These are phyloP conservation scores for Macrophya alboannulata DNA, from an alignment of 2,888 invertebrate species.

Conservation along the genomic window DNA sequence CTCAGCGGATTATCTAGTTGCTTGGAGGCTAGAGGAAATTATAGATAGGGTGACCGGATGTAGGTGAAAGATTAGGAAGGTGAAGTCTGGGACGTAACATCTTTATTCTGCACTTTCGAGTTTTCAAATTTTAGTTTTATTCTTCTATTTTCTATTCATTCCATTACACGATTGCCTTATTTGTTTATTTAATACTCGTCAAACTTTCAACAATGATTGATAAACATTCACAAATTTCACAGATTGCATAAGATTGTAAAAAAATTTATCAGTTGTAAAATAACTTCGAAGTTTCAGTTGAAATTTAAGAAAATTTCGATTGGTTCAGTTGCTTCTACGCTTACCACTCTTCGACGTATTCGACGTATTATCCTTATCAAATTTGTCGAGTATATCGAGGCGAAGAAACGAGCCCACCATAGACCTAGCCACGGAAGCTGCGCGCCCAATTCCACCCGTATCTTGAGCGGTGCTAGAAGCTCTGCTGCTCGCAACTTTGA, in stretches of 20 bases:
- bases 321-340: constrained; percentile 60
- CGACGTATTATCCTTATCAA: constrained; percentile 71
- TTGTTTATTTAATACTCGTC: no score
- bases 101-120: no score
- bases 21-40: no score
- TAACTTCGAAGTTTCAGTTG: background rate
- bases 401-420: constrained; percentile 75
- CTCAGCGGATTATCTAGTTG: no score
- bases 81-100: no score
- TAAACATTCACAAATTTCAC: background rate
- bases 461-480: constrained; percentile 59
- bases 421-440: constrained; percentile 72
- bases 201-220: no score
- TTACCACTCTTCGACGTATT: constrained; percentile 66
- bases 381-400: constrained; percentile 74
- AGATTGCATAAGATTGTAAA: background rate
- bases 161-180: no score
- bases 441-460: constrained; percentile 68
- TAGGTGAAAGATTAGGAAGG: no score
- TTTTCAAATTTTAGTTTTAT: no score
- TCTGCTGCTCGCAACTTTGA: constrained; percentile 76
- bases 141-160: no score
- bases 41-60: no score
- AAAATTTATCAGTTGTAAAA: background rate
- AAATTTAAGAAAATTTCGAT: background rate